Evolutionary conservation across 2,888 invertebrate genomes (phyloP).

Genomic region (Cotesia congregata): DNA sequence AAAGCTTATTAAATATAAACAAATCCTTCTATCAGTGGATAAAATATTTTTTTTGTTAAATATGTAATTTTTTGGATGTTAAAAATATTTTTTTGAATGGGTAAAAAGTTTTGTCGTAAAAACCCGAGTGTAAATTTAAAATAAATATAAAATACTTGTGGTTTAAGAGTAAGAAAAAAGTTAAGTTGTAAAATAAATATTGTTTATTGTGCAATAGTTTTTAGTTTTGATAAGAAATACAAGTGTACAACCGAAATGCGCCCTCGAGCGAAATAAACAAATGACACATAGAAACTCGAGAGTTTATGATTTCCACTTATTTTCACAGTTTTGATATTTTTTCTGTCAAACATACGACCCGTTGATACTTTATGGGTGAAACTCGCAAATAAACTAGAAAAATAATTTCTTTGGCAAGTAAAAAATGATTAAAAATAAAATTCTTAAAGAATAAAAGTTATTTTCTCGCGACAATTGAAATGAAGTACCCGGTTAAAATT

Average conservation of each 20-base stretch:
- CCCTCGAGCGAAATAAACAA: constrained; percentile 45
- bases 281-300: constrained; percentile 41
- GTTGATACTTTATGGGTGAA: neutral
- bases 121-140: neutral
- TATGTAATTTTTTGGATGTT: neutral
- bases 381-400: neutral
- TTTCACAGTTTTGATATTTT: constrained; percentile 50
- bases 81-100: neutral
- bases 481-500: neutral
- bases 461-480: no score
- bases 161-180: neutral
- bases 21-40: no score
- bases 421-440: no score
- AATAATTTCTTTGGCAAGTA: neutral
- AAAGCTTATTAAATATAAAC: no score
- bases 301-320: constrained; percentile 50
- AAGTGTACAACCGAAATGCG: constrained; percentile 17
- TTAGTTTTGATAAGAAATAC: constrained; percentile 4
- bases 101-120: neutral
- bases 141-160: neutral
- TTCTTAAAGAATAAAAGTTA: no score
- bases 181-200: neutral
- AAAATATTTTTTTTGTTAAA: neutral
- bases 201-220: neutral
- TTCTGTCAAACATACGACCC: constrained; percentile 12